phyloP scores from a whole-genome alignment of 2,113 vertebrate species.

The Calidris pygmaea region DNA sequence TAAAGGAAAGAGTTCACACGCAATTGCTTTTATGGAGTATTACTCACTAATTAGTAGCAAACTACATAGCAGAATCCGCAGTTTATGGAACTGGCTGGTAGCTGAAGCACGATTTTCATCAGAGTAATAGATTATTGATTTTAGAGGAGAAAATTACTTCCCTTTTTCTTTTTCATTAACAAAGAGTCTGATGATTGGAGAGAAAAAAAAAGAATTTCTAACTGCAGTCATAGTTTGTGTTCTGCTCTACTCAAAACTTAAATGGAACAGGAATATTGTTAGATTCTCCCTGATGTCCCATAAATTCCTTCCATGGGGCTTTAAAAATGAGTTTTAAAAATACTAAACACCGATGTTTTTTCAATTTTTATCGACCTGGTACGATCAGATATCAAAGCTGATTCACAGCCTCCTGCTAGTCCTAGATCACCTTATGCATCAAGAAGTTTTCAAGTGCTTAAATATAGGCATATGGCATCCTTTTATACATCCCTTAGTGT shows the following conservation, averaged over 20 bases:
- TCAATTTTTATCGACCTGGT: not conserved
- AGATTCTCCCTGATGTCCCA: not conserved
- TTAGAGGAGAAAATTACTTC: constrained; percentile 16
- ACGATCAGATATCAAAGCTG: not conserved
- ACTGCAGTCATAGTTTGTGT: not conserved
- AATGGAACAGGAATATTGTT: not conserved
- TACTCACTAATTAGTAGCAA: constrained; percentile 42
- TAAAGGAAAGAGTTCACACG: constrained; percentile 46
- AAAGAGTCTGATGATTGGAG: not conserved
- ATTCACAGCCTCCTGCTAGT: not conserved
- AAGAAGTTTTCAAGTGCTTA: not conserved
- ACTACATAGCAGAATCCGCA: not conserved
- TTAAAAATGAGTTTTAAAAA: not conserved
- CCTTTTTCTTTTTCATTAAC: not conserved
- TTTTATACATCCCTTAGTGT: not conserved
- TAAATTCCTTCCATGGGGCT: not conserved
- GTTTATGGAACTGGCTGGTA: constrained; percentile 18
- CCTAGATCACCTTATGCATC: not conserved
- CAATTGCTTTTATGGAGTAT: constrained; percentile 22
- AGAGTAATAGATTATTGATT: constrained; percentile 19
- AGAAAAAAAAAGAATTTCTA: not conserved
- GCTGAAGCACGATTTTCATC: not conserved
- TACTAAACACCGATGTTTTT: not conserved
- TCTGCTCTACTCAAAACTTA: not conserved
- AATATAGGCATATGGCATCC: not conserved